phyloP scores from a whole-genome alignment of 2,888 invertebrate species.

The Hylaea fasciaria region DNA sequence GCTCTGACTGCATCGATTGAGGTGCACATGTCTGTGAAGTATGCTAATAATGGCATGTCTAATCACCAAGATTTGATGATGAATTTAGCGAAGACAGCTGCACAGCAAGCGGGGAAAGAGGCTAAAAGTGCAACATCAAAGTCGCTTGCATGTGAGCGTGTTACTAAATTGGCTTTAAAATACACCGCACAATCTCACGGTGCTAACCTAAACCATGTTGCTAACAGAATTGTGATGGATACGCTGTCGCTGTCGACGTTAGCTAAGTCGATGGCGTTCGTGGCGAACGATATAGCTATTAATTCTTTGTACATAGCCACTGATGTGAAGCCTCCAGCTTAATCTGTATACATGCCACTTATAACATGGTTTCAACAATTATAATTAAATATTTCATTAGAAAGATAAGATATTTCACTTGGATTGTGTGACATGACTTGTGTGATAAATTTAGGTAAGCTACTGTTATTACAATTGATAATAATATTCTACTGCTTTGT shows the following conservation, averaged over 20 bases:
- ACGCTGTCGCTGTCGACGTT: conserved; percentile 74
- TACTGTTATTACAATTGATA: too few relatives aligned
- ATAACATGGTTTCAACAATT: too few relatives aligned
- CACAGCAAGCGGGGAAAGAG: conserved; percentile 80
- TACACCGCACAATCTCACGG: conserved; percentile 78
- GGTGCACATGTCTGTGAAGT: conserved; percentile 78
- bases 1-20: conserved; percentile 79
- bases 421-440: too few relatives aligned
- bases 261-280: conserved; percentile 80
- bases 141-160: conserved; percentile 73
- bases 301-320: conserved; percentile 79
- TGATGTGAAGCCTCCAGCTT: conserved; percentile 74
- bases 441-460: too few relatives aligned
- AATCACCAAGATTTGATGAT: conserved; percentile 81
- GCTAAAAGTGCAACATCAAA: conserved; percentile 77
- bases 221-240: conserved; percentile 79
- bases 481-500: too few relatives aligned
- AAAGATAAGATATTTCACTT: too few relatives aligned
- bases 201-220: conserved; percentile 76
- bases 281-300: conserved; percentile 79
- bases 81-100: conserved; percentile 80
- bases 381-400: too few relatives aligned
- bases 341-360: conserved; percentile 29
- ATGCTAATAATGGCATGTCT: conserved; percentile 77
- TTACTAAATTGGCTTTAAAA: conserved; percentile 75